A percentile compares a stretch with the other conserved stretches of the same genome.
Conservation (phyloP, 2,113 vertebrate species). For the Oryzias woworae region DNA sequence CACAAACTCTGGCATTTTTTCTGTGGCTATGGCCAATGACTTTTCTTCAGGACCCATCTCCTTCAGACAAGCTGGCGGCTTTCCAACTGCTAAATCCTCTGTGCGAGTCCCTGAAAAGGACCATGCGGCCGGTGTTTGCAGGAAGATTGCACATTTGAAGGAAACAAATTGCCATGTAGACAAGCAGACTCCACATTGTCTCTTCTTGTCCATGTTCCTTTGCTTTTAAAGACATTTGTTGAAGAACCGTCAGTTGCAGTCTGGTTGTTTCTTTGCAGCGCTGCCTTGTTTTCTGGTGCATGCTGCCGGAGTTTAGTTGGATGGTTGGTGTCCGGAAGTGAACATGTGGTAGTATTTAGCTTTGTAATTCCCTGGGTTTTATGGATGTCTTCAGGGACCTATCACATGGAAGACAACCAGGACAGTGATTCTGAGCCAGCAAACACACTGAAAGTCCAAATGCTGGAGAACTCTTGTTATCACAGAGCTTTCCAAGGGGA, state of each 20-base stretch:
- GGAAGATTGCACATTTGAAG: slow-evolving; percentile 70
- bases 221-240: slow-evolving; percentile 68
- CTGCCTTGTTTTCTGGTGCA: slow-evolving; percentile 33
- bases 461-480: slow-evolving; percentile 72
- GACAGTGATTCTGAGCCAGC: slow-evolving; percentile 65
- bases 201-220: slow-evolving; percentile 53
- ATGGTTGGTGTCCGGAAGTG: slow-evolving; percentile 70
- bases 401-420: slow-evolving; percentile 72
- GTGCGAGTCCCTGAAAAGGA: slow-evolving; percentile 63
- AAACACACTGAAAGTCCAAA: slow-evolving; percentile 72
- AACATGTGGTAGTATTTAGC: slow-evolving; percentile 81
- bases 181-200: slow-evolving; percentile 64
- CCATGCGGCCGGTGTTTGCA: slow-evolving; percentile 66
- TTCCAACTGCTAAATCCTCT: slow-evolving; percentile 53
- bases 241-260: slow-evolving; percentile 67
- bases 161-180: slow-evolving; percentile 63
- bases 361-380: slow-evolving; percentile 74
- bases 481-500: slow-evolving; percentile 62
- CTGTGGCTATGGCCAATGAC: slow-evolving; percentile 38
- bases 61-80: slow-evolving; percentile 57
- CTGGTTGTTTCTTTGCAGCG: slow-evolving; percentile 60
- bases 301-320: slow-evolving; percentile 41
- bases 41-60: slow-evolving; percentile 53
- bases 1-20: slow-evolving; percentile 18
- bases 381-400: slow-evolving; percentile 71